Evolutionary conservation across 2,797 vertebrate species (phyloP).

Genomic region (Takifugu rubripes): DNA sequence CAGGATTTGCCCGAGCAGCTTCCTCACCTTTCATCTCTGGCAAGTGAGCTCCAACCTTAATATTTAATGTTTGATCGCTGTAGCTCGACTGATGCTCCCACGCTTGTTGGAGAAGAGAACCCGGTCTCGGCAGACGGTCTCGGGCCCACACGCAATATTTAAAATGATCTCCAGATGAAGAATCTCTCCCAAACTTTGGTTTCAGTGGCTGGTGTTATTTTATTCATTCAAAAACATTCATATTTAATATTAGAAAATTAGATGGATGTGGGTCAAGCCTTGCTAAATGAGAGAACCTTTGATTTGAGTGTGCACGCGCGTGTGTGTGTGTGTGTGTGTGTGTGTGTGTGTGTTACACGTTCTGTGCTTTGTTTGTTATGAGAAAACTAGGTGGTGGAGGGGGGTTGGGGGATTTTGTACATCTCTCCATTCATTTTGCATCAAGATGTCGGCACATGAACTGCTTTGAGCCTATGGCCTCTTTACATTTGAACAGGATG

Average conservation of each 20-base stretch:
- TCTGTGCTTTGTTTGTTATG: no score
- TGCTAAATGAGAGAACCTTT: background rate
- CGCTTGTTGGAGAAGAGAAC: constrained; percentile 11
- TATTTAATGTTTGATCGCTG: constrained; percentile 38
- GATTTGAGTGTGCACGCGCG: background rate
- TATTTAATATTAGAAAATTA: no score
- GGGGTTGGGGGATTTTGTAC: no score
- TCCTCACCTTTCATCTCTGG: constrained; percentile 5
- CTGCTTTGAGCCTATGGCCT: no score
- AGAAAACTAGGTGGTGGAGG: no score
- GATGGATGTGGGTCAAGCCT: no score
- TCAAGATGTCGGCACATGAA: no score
- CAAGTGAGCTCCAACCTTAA: constrained; percentile 29
- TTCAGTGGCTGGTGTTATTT: no score
- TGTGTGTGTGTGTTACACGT: background rate
- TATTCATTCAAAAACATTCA: no score
- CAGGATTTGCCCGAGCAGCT: constrained; percentile 9
- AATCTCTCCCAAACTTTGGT: background rate
- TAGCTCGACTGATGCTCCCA: constrained; percentile 12
- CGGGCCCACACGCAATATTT: no score
- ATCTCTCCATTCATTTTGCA: no score
- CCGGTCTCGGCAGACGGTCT: background rate
- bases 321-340: background rate
- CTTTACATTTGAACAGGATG: no score
- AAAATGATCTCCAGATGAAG: background rate